Evolutionary conservation across 2,797 vertebrate species (phyloP).

Genomic region (Cichlasoma orientale): DNA sequence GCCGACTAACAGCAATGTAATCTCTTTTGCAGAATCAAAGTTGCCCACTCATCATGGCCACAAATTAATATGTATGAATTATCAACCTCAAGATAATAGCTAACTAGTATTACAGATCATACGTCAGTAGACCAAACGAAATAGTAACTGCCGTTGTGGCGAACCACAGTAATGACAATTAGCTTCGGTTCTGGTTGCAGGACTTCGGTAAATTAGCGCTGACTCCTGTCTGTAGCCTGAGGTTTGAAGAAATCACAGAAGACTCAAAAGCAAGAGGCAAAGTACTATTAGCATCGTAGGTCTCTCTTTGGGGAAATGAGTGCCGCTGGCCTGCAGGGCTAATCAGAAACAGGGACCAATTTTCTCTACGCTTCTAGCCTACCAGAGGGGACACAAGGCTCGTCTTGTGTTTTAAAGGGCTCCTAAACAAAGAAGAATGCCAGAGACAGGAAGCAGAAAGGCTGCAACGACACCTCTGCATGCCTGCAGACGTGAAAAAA

Average conservation of each 20-base stretch:
- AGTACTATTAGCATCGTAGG: constrained; percentile 53
- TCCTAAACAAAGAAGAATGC: constrained; percentile 72
- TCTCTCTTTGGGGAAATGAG: constrained; percentile 48
- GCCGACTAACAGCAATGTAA: constrained; percentile 51
- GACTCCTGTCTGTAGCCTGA: constrained; percentile 66
- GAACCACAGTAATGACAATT: constrained; percentile 71
- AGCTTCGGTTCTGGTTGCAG: constrained; percentile 59
- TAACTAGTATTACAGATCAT: constrained; percentile 63
- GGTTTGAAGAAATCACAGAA: constrained; percentile 52
- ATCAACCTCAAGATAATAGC: constrained; percentile 71
- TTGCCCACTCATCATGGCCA: constrained; percentile 71
- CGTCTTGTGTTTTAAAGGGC: constrained; percentile 77
- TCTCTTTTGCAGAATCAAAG: constrained; percentile 65
- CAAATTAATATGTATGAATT: constrained; percentile 77
- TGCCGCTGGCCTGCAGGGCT: constrained; percentile 53
- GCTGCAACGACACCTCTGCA: constrained; percentile 72
- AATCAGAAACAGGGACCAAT: constrained; percentile 84
- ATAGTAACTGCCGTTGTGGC: constrained; percentile 70
- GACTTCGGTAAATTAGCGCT: constrained; percentile 57
- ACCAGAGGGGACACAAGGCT: constrained; percentile 83
- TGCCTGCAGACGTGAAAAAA: constrained; percentile 39
- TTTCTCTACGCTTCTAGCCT: constrained; percentile 72
- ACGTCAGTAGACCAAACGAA: constrained; percentile 56
- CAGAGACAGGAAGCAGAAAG: constrained; percentile 74
- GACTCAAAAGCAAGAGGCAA: constrained; percentile 33